Percentiles rank a stretch among this genome's conserved stretches.
phyloP scores from a whole-genome alignment of 2,113 vertebrate genomes.

The Phodopus roborovskii region DNA sequence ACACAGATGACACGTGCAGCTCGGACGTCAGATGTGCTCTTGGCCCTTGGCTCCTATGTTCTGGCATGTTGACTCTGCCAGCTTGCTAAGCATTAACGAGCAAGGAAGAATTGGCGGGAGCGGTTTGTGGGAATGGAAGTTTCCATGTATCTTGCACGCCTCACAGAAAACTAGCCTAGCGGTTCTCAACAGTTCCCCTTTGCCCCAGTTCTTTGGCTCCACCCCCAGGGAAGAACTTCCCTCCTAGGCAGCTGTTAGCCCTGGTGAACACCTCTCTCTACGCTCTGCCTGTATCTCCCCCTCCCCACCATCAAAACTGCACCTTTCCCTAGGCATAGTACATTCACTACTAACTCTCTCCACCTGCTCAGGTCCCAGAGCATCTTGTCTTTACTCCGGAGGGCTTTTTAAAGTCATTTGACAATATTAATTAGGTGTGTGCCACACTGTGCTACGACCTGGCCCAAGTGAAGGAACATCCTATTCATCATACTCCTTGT shows the following conservation, averaged over 20 bases:
- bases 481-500: background rate
- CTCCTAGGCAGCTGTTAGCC: background rate
- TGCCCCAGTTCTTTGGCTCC: background rate
- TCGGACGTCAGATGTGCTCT: background rate
- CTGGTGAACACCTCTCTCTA: background rate
- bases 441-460: background rate
- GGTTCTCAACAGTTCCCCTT: background rate
- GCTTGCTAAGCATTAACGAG: background rate
- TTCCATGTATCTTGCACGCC: background rate
- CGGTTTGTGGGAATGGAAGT: background rate
- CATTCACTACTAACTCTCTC: background rate
- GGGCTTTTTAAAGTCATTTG: background rate
- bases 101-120: background rate
- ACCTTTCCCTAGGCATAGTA: background rate
- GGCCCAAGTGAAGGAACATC: background rate
- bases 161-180: background rate
- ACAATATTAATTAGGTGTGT: background rate
- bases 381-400: background rate
- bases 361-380: background rate
- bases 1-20: background rate
- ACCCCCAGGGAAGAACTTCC: background rate
- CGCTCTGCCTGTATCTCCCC: background rate
- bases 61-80: background rate
- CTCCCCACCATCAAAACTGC: background rate
- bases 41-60: background rate